phyloP scores from a whole-genome alignment of 1,140 invertebrate genomes.

The Brachionus paranguensis region DNA sequence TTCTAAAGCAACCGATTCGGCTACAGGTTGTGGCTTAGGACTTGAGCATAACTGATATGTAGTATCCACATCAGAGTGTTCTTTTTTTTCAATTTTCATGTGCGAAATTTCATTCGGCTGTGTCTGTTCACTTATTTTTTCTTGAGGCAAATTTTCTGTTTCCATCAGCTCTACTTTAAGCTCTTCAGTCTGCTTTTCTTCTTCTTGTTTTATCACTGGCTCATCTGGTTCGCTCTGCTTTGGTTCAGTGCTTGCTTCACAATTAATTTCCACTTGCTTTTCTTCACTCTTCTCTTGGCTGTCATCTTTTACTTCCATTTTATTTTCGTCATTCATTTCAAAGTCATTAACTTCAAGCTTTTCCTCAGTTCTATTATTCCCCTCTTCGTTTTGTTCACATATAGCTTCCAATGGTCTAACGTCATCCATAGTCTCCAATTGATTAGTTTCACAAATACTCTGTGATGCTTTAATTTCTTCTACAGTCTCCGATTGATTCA shows the following conservation, averaged over 20 bases:
- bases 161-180: neutral
- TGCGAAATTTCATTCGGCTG: too few relatives aligned
- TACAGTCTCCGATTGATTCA: too few relatives aligned
- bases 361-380: neutral
- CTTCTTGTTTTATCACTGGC: neutral
- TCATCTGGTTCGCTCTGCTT: neutral
- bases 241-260: neutral
- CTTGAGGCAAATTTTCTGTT: neutral
- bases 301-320: neutral
- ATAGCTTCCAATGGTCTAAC: neutral
- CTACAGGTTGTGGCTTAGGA: too few relatives aligned
- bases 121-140: neutral
- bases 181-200: neutral
- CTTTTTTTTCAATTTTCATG: neutral
- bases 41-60: too few relatives aligned
- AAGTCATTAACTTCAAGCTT: neutral
- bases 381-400: neutral
- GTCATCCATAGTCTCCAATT: neutral
- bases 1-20: too few relatives aligned
- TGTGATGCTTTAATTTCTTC: too few relatives aligned
- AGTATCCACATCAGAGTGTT: neutral
- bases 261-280: neutral
- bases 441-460: too few relatives aligned
- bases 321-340: neutral
- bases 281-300: neutral